phyloP scores from a whole-genome alignment of 2,888 invertebrate genomes.

The Resseliella maxima region DNA sequence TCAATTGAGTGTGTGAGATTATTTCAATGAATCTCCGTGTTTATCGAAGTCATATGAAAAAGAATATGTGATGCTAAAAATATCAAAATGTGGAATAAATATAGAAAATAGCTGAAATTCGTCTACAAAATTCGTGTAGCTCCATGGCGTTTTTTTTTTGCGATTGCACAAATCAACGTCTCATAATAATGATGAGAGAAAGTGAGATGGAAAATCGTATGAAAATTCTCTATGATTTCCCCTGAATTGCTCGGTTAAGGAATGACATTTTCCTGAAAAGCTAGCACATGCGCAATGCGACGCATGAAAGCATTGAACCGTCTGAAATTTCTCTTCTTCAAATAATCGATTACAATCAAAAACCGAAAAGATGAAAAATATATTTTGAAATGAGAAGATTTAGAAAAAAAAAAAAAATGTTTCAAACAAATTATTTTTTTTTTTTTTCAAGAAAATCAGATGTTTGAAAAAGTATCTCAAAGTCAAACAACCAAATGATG shows the following conservation, averaged over 20 bases:
- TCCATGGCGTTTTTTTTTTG: background rate
- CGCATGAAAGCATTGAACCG: slow-evolving; percentile 9
- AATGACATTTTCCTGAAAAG: background rate
- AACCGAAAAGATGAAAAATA: background rate
- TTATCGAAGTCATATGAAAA: background rate
- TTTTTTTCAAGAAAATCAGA: too few species aligned
- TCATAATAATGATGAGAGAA: background rate
- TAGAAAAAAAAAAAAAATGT: background rate
- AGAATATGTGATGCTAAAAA: background rate
- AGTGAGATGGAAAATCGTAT: background rate
- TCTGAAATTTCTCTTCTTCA: background rate
- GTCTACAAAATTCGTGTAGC: background rate
- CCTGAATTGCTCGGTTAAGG: slow-evolving; percentile 25
- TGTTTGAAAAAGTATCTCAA: too few species aligned
- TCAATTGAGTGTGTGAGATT: background rate
- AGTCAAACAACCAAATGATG: background rate
- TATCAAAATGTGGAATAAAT: slow-evolving; percentile 29
- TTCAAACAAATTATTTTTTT: too few species aligned
- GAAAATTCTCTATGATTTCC: background rate
- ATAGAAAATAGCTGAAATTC: slow-evolving; percentile 49
- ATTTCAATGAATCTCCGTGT: too few species aligned
- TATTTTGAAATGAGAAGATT: background rate
- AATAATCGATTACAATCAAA: background rate
- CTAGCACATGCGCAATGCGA: background rate
- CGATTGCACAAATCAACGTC: background rate